These are phyloP conservation scores for Anableps anableps DNA, from an alignment of 2,797 vertebrate species.

Conservation along the genomic window DNA sequence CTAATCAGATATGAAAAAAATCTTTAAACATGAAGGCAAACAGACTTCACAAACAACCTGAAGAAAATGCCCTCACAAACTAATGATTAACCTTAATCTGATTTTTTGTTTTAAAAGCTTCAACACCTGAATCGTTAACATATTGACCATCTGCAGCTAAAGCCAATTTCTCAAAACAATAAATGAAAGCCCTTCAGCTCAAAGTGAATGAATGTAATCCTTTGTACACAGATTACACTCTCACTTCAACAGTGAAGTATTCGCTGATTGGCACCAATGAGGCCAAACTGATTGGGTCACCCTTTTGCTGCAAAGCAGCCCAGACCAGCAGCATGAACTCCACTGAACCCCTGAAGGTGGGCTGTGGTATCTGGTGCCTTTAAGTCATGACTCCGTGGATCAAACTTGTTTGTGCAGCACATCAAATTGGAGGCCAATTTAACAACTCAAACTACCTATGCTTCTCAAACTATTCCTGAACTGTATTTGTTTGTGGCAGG, in stretches of 20 bases:
- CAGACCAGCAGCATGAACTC: not conserved
- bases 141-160: slow-evolving; percentile 3
- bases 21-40: slow-evolving; percentile 37
- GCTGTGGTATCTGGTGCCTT: not conserved
- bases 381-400: not conserved
- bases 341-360: not conserved
- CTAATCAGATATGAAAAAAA: slow-evolving; percentile 55
- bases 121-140: slow-evolving; percentile 7
- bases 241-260: not conserved
- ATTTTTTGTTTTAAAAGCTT: not conserved
- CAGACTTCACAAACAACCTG: slow-evolving; percentile 5
- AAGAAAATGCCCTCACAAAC: not conserved
- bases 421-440: not conserved
- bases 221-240: not conserved
- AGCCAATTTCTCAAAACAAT: slow-evolving; percentile 7
- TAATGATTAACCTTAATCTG: not conserved
- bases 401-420: not conserved
- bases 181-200: not conserved
- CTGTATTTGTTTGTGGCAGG: no score
- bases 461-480: no score
- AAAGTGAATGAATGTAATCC: not conserved
- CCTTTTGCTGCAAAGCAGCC: not conserved
- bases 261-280: not conserved
- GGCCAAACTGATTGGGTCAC: not conserved
- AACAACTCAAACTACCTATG: no score